These are phyloP conservation scores for Gambusia holbrooki DNA, from an alignment of 2,113 vertebrate genomes.

Conservation along the genomic window DNA sequence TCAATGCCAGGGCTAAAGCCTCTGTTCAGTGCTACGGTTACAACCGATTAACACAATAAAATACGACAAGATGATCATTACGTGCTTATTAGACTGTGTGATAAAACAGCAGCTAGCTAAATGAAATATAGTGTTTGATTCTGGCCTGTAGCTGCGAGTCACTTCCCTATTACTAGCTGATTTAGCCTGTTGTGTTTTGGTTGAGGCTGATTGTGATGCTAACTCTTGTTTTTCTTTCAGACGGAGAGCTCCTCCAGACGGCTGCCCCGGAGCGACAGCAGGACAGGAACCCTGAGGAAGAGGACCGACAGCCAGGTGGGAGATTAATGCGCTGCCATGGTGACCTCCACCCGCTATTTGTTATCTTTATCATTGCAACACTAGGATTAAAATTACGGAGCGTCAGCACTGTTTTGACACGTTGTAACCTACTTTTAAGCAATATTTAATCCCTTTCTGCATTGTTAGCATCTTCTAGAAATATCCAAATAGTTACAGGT, in stretches of 20 bases:
- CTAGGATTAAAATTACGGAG: background rate
- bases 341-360: background rate
- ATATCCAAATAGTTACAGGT: too few relatives aligned
- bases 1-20: background rate
- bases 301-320: slow-evolving; percentile 76
- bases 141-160: background rate
- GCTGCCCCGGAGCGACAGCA: slow-evolving; percentile 75
- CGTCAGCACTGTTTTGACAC: too few relatives aligned
- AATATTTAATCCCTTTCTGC: too few relatives aligned
- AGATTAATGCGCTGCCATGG: background rate
- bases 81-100: too few relatives aligned
- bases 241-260: slow-evolving; percentile 74
- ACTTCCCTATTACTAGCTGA: slow-evolving; percentile 26
- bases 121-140: rapidly evolving
- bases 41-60: background rate
- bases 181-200: slow-evolving; percentile 12
- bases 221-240: slow-evolving; percentile 42
- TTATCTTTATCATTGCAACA: background rate
- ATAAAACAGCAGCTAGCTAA: background rate
- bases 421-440: too few relatives aligned
- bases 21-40: background rate
- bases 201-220: background rate
- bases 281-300: slow-evolving; percentile 71
- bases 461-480: too few relatives aligned
- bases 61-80: background rate